Conservation (phyloP, 2,113 vertebrate genomes). For the Prunella fulvescens region DNA sequence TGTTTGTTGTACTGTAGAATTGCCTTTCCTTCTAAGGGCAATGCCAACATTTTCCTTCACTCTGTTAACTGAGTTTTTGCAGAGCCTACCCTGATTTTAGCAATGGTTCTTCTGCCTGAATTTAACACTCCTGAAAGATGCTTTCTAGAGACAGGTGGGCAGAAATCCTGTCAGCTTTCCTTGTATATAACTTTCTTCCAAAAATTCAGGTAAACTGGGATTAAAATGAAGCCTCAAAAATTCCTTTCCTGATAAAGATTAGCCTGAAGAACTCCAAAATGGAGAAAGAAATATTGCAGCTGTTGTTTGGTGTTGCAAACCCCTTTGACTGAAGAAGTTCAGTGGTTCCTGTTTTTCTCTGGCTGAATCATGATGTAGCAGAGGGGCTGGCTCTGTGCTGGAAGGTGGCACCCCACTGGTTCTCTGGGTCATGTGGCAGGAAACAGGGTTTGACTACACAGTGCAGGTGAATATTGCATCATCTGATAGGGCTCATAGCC, state of each 20-base stretch:
- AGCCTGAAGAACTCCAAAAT: background rate
- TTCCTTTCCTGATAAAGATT: background rate
- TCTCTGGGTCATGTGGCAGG: background rate
- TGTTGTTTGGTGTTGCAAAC: background rate
- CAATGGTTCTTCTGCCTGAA: background rate
- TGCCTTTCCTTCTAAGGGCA: background rate
- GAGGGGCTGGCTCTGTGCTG: background rate
- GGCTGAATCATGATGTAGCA: background rate
- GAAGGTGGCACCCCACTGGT: background rate
- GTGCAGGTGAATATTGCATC: background rate
- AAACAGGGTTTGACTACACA: background rate
- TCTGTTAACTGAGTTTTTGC: background rate
- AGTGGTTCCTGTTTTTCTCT: background rate
- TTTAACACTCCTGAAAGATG: background rate
- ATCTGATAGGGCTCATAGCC: background rate
- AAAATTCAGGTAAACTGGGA: background rate
- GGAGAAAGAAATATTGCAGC: background rate
- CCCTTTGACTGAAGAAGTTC: background rate
- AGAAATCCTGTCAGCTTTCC: background rate
- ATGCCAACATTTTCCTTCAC: background rate
- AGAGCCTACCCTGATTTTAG: background rate
- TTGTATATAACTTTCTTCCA: background rate
- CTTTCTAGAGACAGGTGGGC: background rate
- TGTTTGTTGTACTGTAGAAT: background rate
- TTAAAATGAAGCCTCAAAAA: background rate